Percentiles rank a stretch among this genome's conserved stretches.
Evolutionary conservation across 2,888 invertebrate genomes (phyloP).

Genomic region (Xylota sylvarum): DNA sequence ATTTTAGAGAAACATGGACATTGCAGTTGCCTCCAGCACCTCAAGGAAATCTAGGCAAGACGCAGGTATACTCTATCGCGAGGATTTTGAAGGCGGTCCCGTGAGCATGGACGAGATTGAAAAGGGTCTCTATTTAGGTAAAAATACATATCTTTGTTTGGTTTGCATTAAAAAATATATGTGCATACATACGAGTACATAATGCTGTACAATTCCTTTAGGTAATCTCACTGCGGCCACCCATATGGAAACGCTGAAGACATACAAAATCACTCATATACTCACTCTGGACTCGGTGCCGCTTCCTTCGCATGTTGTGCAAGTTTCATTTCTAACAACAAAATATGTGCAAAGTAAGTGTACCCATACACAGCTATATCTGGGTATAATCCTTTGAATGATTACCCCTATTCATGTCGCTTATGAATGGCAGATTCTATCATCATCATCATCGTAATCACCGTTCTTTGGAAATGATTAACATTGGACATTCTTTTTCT

Average conservation of each 20-base stretch:
- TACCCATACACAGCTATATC: neutral
- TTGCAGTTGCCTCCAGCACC: constrained; percentile 44
- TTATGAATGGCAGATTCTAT: constrained; percentile 4
- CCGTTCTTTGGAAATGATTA: constrained; percentile 27
- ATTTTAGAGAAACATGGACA: constrained; percentile 27
- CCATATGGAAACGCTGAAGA: constrained; percentile 88
- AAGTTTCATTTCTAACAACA: constrained; percentile 88
- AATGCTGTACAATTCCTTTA: constrained; percentile 79
- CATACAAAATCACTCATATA: constrained; percentile 90
- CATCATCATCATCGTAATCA: constrained; percentile 27
- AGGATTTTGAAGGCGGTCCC: constrained; percentile 85
- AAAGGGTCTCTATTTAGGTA: constrained; percentile 83
- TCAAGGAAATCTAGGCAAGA: constrained; percentile 64
- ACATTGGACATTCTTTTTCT: constrained; percentile 37
- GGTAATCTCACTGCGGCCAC: constrained; percentile 93
- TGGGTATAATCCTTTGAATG: constrained; percentile 28
- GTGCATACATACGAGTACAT: neutral
- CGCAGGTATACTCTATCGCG: constrained; percentile 80
- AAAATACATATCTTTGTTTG: constrained; percentile 24
- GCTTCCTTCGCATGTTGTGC: constrained; percentile 90
- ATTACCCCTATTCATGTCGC: constrained; percentile 49
- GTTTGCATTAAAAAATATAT: neutral
- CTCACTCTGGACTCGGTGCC: constrained; percentile 94
- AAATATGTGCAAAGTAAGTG: constrained; percentile 91
- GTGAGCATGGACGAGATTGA: constrained; percentile 84